Percentiles rank a stretch among this genome's conserved stretches.
phyloP scores from a whole-genome alignment of 2,113 vertebrate species.

The Guaruba guarouba region DNA sequence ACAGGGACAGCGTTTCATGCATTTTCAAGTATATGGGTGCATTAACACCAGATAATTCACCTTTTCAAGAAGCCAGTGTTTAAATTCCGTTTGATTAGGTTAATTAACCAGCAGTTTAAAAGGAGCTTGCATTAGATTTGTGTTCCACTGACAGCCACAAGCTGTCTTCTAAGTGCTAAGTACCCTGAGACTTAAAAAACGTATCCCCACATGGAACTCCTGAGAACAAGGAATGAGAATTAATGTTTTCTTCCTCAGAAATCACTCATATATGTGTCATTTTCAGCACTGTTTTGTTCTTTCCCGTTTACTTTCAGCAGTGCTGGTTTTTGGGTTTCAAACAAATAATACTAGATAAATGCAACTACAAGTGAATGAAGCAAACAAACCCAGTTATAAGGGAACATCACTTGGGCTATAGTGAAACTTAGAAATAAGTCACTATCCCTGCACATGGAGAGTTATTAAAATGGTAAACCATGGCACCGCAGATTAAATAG shows the following conservation, averaged over 20 bases:
- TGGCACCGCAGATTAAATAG: background rate
- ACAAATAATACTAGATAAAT: background rate
- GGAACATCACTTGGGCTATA: background rate
- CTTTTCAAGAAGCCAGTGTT: background rate
- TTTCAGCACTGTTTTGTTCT: background rate
- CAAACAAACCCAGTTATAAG: background rate
- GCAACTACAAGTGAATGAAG: background rate
- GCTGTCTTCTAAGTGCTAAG: background rate
- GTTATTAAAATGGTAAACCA: background rate
- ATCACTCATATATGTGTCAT: background rate
- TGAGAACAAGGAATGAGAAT: background rate
- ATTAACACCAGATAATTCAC: background rate
- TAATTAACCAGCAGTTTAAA: background rate
- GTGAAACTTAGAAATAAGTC: background rate
- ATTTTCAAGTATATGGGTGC: background rate
- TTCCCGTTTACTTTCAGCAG: background rate
- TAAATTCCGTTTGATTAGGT: background rate
- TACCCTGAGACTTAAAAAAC: background rate
- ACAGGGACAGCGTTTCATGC: background rate
- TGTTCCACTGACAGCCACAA: background rate
- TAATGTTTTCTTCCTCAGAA: background rate
- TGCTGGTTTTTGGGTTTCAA: background rate
- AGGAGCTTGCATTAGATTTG: background rate
- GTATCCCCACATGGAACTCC: background rate
- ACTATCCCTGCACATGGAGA: background rate